Base-by-base conservation (phyloP, 2,797 vertebrate species). In the Microtus agrestis region DNA sequence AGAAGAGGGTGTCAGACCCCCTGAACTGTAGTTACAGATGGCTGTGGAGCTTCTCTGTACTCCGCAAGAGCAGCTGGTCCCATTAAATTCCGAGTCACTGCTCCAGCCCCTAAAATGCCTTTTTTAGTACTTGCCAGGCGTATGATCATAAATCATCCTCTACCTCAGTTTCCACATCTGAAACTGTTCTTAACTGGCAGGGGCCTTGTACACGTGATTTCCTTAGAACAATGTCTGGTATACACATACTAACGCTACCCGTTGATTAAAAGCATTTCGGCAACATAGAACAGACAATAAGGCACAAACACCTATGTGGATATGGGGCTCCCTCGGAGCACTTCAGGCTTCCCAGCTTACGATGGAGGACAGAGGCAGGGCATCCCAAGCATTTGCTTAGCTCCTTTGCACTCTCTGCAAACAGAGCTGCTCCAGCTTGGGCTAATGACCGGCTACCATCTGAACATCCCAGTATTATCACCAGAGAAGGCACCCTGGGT, bases 121-220 rank as follows among this genome's bases (percentile, higher is more conserved):
- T 46, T 84, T 51, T 46, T 56, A 6, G 40, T 31, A 74, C 3
- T 81, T 40, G 56, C 6, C 74, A 84, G 79, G 11, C 88, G 63
- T 13, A 34, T 12, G 25, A 29, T 59, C 14, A 80, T 63, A 34
- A 67, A 80, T 84, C 29, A 80, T 43, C 65, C 61, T 48, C 6
- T 56, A 34, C 6, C 43, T 86, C 37, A 48, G 29, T 92, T 93
- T 91, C 43, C 71, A 61, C 6, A 29, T 48, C 40, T 93, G 40
- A 93, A 87, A 74, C 46, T 46, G 46, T 78, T 63, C n/a, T 80
- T 90, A 80, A 46, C 77, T 93, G n/a, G 29, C 46, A 54, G 15
- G 19, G 7, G 51, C 11, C 59, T 79, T 71, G 79, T 48, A 73
- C 0, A 63, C 29, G 1, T 89, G 34, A 71, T 43, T 74, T 89